Evolutionary conservation across 35 echinoderm and acorn worm species (phyloP).

Genomic region (Ptychodera flava): DNA sequence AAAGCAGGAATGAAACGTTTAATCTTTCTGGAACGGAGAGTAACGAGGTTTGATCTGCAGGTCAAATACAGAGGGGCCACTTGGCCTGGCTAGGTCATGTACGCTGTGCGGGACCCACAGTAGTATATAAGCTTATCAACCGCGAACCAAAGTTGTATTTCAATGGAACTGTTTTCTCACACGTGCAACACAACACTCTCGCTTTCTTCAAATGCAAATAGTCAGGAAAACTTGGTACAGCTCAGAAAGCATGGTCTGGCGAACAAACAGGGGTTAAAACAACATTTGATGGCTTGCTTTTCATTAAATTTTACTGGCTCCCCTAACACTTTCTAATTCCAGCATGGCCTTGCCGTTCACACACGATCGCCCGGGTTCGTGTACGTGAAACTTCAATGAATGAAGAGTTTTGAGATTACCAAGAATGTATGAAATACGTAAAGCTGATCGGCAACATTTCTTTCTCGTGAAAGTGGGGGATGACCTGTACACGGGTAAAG

Average conservation of each 20-base stretch:
- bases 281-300: not conserved
- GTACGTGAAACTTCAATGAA: not conserved
- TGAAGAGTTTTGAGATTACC: not conserved
- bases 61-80: not conserved
- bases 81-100: not conserved
- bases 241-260: not conserved
- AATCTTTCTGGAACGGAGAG: no score
- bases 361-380: no score
- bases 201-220: no score
- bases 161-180: no score
- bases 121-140: no score
- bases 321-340: not conserved
- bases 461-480: not conserved
- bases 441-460: not conserved
- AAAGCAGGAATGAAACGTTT: no score
- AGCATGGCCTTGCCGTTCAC: not conserved
- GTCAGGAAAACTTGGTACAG: not conserved
- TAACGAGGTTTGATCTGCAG: not conserved
- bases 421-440: not conserved
- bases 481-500: not conserved
- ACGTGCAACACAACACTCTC: no score
- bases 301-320: not conserved
- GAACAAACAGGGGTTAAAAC: not conserved
- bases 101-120: no score
- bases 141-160: no score